These are phyloP conservation scores for Teleopsis dalmanni DNA, from an alignment of 1,140 invertebrate species.

Conservation along the genomic window DNA sequence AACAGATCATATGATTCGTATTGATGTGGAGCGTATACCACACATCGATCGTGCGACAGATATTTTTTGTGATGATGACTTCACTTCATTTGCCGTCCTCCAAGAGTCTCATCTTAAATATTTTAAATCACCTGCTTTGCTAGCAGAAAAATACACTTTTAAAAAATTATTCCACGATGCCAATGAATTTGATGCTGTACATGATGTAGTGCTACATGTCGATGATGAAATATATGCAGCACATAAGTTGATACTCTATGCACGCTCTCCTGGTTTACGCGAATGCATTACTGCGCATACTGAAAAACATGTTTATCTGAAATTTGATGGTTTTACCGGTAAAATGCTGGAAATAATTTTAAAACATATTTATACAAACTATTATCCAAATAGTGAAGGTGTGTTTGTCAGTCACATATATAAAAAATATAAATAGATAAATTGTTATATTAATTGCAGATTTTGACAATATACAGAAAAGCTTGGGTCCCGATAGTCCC, in stretches of 20 bases:
- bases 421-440: too few species aligned
- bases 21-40: conserved; percentile 48
- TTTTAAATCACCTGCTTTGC: conserved; percentile 37
- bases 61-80: conserved; percentile 56
- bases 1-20: conserved; percentile 28
- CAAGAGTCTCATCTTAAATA: conserved; percentile 45
- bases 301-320: conserved; percentile 36
- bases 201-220: conserved; percentile 58
- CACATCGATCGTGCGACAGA: conserved; percentile 53
- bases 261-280: conserved; percentile 43
- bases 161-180: conserved; percentile 48
- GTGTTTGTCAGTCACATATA: neutral
- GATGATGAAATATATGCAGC: conserved; percentile 47
- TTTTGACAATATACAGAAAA: conserved; percentile 31
- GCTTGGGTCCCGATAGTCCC: conserved; percentile 25
- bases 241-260: conserved; percentile 62
- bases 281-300: conserved; percentile 24
- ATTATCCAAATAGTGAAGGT: conserved; percentile 35
- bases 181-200: conserved; percentile 52
- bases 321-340: conserved; percentile 29
- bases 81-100: conserved; percentile 58
- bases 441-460: conserved; percentile 16
- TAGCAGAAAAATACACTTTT: conserved; percentile 44
- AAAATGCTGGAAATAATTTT: conserved; percentile 42
- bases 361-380: conserved; percentile 37